These are phyloP conservation scores for Zaprionus taronus DNA, from an alignment of 1,140 invertebrate genomes.

Conservation along the genomic window DNA sequence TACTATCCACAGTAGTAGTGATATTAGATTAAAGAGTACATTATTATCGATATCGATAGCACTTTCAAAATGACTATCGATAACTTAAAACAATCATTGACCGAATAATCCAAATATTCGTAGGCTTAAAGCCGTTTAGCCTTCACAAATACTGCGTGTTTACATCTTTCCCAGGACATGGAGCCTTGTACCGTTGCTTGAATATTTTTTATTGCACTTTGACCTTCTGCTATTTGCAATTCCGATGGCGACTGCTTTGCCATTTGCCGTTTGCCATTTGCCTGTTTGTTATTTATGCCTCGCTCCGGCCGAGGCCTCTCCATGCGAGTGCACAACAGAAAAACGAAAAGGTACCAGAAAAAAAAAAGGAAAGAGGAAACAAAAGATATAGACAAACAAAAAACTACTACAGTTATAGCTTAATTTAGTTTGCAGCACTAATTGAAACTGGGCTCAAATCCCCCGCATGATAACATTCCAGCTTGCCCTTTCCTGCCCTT, in stretches of 20 bases:
- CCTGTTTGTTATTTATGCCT: conserved; percentile 68
- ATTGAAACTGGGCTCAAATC: conserved; percentile 65
- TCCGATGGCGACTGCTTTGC: conserved; percentile 35
- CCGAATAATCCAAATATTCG: not conserved
- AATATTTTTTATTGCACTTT: conserved; percentile 29
- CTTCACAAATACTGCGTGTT: not conserved
- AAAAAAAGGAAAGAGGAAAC: not conserved
- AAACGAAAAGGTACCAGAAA: not conserved
- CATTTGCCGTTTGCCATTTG: conserved; percentile 43
- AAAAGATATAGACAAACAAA: not conserved
- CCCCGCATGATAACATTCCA: conserved; percentile 10
- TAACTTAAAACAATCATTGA: too few relatives aligned
- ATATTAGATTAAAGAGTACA: too few relatives aligned
- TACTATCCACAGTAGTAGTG: too few relatives aligned
- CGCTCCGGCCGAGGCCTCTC: conserved; percentile 21
- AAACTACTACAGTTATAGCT: conserved; percentile 56
- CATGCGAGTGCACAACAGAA: not conserved
- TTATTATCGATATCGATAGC: too few relatives aligned
- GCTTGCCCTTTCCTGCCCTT: not conserved
- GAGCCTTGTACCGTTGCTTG: not conserved
- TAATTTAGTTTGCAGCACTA: conserved; percentile 78
- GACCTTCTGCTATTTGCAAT: conserved; percentile 46
- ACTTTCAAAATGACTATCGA: too few relatives aligned
- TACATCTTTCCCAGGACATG: not conserved
- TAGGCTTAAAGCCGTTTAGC: not conserved